Evolutionary conservation across 2,888 invertebrate species (phyloP).

Genomic region (Ramazzottius varieornatus): DNA sequence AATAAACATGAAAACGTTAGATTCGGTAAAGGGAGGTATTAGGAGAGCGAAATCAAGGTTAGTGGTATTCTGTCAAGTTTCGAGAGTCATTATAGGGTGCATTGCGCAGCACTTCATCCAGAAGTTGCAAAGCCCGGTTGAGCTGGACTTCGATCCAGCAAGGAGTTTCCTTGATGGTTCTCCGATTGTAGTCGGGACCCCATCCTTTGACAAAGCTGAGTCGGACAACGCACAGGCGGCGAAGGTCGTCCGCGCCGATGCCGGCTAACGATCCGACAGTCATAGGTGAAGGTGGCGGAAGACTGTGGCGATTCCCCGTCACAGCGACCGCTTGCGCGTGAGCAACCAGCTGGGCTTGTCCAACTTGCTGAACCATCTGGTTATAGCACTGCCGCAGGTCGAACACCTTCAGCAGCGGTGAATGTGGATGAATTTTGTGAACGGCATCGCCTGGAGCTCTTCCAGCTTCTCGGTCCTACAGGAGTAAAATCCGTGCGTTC

Average conservation of each 20-base stretch:
- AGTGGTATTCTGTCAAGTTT: not conserved
- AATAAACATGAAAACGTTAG: too few species aligned
- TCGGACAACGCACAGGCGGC: slow-evolving; percentile 77
- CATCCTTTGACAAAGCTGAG: slow-evolving; percentile 99
- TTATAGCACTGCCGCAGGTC: slow-evolving; percentile 88
- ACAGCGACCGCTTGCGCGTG: slow-evolving; percentile 17
- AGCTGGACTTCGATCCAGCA: slow-evolving; percentile 84
- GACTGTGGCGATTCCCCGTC: not conserved
- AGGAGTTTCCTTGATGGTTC: slow-evolving; percentile 92
- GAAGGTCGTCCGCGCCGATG: slow-evolving; percentile 86
- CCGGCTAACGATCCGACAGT: slow-evolving; percentile 38
- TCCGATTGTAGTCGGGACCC: slow-evolving; percentile 91
- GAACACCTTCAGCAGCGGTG: slow-evolving; percentile 41
- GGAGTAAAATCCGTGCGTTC: too few species aligned
- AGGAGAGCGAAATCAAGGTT: too few species aligned
- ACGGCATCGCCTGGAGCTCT: slow-evolving; percentile 89
- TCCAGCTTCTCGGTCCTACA: slow-evolving; percentile 64
- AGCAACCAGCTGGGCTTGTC: slow-evolving; percentile 23
- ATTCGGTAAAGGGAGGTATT: too few species aligned
- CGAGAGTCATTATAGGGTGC: not conserved
- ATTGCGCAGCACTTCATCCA: slow-evolving; percentile 44
- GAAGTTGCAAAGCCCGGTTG: slow-evolving; percentile 72
- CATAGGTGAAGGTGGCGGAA: not conserved
- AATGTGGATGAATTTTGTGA: slow-evolving; percentile 72
- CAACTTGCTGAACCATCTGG: slow-evolving; percentile 84